Evolutionary conservation across 2,113 vertebrate genomes (phyloP).

Genomic region (Hippocampus mohnikei): DNA sequence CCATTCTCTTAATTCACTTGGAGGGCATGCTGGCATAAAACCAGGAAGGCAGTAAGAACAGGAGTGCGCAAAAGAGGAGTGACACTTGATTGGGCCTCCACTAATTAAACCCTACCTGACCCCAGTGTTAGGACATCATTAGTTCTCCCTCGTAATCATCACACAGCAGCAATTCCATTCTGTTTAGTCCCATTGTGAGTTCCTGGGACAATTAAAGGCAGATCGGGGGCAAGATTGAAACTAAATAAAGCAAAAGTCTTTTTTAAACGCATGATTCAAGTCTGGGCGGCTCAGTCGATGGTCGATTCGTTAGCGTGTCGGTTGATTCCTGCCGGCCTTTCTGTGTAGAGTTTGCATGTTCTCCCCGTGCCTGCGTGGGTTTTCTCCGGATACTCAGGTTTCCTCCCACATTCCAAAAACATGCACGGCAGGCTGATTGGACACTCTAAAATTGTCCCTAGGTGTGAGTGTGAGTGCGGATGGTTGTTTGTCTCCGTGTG

Average conservation of each 20-base stretch:
- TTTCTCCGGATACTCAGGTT: no score
- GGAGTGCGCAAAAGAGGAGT: conserved; percentile 76
- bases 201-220: conserved; percentile 65
- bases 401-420: no score
- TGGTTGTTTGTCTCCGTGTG: no score
- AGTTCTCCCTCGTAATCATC: conserved; percentile 89
- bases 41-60: conserved; percentile 74
- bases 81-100: conserved; percentile 91
- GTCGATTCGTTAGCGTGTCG: no score
- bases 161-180: conserved; percentile 88
- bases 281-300: conserved; percentile 1
- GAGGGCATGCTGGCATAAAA: conserved; percentile 80
- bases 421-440: no score
- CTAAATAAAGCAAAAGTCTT: conserved; percentile 38
- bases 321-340: no score
- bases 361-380: no score
- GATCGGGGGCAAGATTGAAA: conserved; percentile 33
- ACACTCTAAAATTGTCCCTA: no score
- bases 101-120: conserved; percentile 97
- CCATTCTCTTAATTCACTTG: conserved; percentile 78
- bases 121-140: conserved; percentile 94
- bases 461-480: no score
- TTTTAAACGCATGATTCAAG: conserved; percentile 19
- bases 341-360: no score
- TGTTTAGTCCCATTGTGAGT: conserved; percentile 83